phyloP scores from a whole-genome alignment of 2,113 vertebrate genomes.

The Nycticryphes semicollaris region DNA sequence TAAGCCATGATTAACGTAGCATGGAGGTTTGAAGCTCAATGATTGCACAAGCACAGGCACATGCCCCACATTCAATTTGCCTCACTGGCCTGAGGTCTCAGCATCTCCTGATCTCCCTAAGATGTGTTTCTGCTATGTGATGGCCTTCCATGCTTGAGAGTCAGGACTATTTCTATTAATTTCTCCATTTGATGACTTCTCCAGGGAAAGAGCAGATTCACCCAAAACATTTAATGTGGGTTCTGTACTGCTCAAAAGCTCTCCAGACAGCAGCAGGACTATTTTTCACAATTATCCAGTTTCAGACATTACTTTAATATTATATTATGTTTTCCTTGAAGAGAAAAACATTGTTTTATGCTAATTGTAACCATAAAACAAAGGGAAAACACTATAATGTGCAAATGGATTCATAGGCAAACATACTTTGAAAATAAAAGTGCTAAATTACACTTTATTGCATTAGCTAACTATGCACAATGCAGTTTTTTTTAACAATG shows the following conservation, averaged over 20 bases:
- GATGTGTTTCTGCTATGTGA: not conserved
- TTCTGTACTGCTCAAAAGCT: not conserved
- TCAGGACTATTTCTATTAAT: not conserved
- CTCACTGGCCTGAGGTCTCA: not conserved
- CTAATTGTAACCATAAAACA: conserved; percentile 48
- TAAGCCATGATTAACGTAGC: not conserved
- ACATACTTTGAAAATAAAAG: conserved; percentile 39
- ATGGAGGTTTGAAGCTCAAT: not conserved
- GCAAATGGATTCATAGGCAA: not conserved
- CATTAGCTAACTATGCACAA: conserved; percentile 7
- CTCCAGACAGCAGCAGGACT: not conserved
- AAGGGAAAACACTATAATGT: not conserved
- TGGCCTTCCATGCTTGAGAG: not conserved
- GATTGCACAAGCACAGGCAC: not conserved
- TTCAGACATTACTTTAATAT: not conserved
- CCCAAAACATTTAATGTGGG: not conserved
- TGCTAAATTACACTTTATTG: conserved; percentile 43
- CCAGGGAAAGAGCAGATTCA: not conserved
- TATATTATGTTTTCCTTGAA: conserved; percentile 18
- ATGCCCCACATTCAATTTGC: not conserved
- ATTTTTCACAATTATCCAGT: conserved; percentile 13
- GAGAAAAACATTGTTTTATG: conserved; percentile 20
- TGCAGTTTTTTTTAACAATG: conserved; percentile 26
- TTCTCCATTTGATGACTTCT: not conserved
- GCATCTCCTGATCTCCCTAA: not conserved